A percentile compares a stretch with the other conserved stretches of the same genome.
Evolutionary conservation across 2,113 vertebrate genomes (phyloP).

Genomic region (Pithys albifrons): DNA sequence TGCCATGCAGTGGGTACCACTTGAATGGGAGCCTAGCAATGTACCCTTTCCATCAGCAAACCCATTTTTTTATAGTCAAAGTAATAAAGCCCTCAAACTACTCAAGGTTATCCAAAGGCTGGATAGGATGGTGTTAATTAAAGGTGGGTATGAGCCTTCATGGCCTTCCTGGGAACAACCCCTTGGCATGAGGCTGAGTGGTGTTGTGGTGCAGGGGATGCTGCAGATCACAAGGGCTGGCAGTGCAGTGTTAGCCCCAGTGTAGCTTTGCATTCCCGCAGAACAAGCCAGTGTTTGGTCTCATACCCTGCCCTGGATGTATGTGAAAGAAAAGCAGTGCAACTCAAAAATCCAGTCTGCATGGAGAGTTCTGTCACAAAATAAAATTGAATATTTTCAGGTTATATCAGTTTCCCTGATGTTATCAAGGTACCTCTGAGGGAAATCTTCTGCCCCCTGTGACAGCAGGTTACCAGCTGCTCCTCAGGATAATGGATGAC

Average conservation of each 20-base stretch:
- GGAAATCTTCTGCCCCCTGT: neutral
- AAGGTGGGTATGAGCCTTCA: neutral
- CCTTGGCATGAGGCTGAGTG: fast-evolving
- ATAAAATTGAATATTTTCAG: neutral
- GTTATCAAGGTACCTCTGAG: neutral
- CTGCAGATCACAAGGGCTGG: neutral
- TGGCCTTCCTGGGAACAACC: neutral
- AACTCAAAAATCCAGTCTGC: neutral
- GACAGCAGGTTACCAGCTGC: neutral
- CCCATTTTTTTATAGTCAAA: neutral
- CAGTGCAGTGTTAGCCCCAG: neutral
- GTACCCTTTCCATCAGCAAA: neutral
- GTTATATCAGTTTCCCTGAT: neutral
- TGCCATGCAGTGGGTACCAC: neutral
- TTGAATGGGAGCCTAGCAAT: neutral
- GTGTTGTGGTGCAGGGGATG: neutral
- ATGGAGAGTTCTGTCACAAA: neutral
- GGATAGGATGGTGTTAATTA: fast-evolving
- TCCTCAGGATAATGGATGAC: neutral
- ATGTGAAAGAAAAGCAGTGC: neutral
- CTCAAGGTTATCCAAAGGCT: neutral
- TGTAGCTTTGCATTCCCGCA: neutral
- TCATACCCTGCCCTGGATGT: neutral
- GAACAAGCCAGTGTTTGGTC: neutral
- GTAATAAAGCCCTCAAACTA: neutral